phyloP scores from a whole-genome alignment of 2,113 vertebrate species.

The Alethe castanea region DNA sequence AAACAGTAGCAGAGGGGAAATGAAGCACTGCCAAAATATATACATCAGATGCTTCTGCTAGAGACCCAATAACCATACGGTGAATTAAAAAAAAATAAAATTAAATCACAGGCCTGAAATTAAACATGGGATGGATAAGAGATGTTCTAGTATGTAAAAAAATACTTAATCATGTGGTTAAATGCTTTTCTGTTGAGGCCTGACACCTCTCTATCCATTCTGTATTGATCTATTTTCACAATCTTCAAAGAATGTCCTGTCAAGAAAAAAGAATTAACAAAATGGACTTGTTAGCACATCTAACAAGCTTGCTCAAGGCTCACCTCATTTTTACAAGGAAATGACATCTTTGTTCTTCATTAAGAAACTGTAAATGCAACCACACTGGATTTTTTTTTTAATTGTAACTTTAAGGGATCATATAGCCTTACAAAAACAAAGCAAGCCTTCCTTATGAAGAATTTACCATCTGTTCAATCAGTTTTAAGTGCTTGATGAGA shows the following conservation, averaged over 20 bases:
- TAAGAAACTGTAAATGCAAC: background rate
- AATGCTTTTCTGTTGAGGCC: background rate
- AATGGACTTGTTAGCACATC: background rate
- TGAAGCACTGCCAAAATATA: background rate
- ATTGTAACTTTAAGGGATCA: background rate
- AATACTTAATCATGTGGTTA: background rate
- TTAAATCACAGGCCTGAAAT: background rate
- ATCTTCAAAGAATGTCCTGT: background rate
- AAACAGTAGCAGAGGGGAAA: background rate
- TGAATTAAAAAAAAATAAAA: background rate
- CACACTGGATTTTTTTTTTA: background rate
- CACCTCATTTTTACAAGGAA: background rate
- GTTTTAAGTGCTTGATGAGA: background rate
- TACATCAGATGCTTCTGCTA: background rate
- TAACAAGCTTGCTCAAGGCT: background rate
- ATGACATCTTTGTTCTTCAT: background rate
- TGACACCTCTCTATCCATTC: background rate
- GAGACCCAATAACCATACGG: background rate
- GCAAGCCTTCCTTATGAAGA: background rate
- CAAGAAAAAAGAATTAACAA: background rate
- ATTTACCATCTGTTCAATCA: background rate
- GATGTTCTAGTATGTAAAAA: background rate
- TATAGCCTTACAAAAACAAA: background rate
- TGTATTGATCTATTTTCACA: background rate
- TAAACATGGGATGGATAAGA: background rate